Conservation (phyloP, 2,113 vertebrate genomes). For the Chionodraco myersi region DNA sequence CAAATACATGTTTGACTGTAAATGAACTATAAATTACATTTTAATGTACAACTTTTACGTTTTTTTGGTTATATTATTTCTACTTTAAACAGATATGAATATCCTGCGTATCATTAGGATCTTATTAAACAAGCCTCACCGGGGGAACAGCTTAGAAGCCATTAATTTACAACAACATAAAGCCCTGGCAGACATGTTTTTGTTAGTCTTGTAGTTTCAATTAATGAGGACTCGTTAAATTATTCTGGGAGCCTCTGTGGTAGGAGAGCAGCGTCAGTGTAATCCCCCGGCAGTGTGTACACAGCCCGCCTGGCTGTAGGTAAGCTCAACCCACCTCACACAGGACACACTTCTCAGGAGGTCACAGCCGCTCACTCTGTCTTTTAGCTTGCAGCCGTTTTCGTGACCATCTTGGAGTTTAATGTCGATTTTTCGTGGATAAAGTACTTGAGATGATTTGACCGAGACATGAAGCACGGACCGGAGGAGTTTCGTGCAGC, state of each 20-base stretch:
- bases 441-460: neutral
- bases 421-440: neutral
- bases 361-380: constrained; percentile 10
- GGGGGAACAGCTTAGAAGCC: neutral
- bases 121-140: neutral
- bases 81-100: neutral
- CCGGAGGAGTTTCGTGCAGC: constrained; percentile 4
- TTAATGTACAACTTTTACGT: too few relatives aligned
- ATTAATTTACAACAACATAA: neutral
- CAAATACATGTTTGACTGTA: too few relatives aligned
- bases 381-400: neutral
- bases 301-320: constrained; percentile 51
- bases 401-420: neutral
- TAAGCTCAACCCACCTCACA: constrained; percentile 68
- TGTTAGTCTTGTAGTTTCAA: neutral
- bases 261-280: constrained; percentile 17
- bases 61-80: too few relatives aligned
- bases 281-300: constrained; percentile 53
- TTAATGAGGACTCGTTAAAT: neutral
- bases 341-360: constrained; percentile 22
- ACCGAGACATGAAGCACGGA: neutral
- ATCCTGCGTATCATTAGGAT: neutral
- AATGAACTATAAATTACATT: too few relatives aligned
- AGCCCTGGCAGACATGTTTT: neutral
- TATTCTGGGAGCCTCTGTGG: constrained; percentile 24